Evolutionary conservation across 2,888 invertebrate genomes (phyloP), one percentile per base, ranked within the genome.

Genomic region (Lamellibrachia columna): DNA sequence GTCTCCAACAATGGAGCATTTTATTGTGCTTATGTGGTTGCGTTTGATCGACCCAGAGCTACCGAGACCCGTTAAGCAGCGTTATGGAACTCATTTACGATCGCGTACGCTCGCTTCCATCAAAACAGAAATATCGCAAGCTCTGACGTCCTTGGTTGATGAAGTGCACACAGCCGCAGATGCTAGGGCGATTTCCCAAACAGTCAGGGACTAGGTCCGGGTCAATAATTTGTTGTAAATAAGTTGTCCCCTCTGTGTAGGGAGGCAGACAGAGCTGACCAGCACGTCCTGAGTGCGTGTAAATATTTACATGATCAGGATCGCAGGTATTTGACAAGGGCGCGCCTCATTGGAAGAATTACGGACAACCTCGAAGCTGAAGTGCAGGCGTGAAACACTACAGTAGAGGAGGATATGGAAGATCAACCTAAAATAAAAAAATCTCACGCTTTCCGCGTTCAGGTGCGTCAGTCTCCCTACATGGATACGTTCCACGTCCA

Each of bases 201-300:
- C 92, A 93, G 28, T 60, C 93, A 90, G 93, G 8, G 55, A 6
- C 60, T 3, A 60, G 15, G 60, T 15, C 60, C 60, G 15, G 60
- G 15, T 60, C 60, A 53, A 7, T 28, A 28, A 28, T 28, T 28
- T 28, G 28, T 28, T 28, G 28, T 28, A 28, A 28, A 28, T 28
- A 28, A 28, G 28, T 28, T 28, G 28, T 28, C 28, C 28, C 28
- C 28, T 28, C 28, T 28, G 28, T 28, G 28, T 28, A 28, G 28
- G 28, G 28, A 28, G 60, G 91, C 92, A 9, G 90, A 92, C 15
- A 90, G 93, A 11, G 92, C 91, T 9, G 55, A 92, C 2, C 53
- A 93, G 28, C 94, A 94, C 90, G 94, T 93, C 52, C 90, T 95
- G 8, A 94, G 93, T 53, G 90, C 75, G n/a, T 94, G 94, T 91